Evolutionary conservation across 2,797 vertebrate genomes (phyloP).

Genomic region (Phoeniculus purpureus): DNA sequence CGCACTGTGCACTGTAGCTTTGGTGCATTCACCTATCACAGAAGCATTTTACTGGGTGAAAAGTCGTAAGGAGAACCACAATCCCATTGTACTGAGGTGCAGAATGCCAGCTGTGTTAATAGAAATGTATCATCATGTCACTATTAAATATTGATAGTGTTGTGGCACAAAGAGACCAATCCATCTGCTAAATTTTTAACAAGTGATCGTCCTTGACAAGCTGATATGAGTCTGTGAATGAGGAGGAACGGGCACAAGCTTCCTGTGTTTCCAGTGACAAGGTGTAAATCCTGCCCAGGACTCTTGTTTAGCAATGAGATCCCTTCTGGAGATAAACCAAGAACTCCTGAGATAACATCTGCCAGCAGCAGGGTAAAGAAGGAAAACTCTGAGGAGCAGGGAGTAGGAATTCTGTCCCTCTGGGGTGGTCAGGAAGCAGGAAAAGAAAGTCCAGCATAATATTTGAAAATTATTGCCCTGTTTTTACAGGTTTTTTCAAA

Average conservation of each 20-base stretch:
- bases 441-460: neutral
- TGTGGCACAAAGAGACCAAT: slow-evolving; percentile 22
- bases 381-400: neutral
- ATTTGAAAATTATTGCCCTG: neutral
- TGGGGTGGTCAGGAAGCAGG: neutral
- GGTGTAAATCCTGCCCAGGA: neutral
- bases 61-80: neutral
- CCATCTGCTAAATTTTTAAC: slow-evolving; percentile 35
- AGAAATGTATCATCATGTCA: slow-evolving; percentile 30
- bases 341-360: neutral
- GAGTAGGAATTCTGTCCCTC: neutral
- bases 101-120: slow-evolving; percentile 24
- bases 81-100: neutral
- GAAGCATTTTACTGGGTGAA: neutral
- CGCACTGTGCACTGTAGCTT: neutral
- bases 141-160: slow-evolving; percentile 49
- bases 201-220: neutral
- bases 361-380: neutral
- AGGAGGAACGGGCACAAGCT: slow-evolving; percentile 7
- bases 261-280: slow-evolving; percentile 3
- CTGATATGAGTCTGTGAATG: neutral
- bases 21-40: neutral
- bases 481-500: neutral
- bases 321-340: neutral
- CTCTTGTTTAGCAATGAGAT: neutral